Base-by-base conservation (phyloP, 2,888 invertebrate genomes). In the Epinotia nisella region DNA sequence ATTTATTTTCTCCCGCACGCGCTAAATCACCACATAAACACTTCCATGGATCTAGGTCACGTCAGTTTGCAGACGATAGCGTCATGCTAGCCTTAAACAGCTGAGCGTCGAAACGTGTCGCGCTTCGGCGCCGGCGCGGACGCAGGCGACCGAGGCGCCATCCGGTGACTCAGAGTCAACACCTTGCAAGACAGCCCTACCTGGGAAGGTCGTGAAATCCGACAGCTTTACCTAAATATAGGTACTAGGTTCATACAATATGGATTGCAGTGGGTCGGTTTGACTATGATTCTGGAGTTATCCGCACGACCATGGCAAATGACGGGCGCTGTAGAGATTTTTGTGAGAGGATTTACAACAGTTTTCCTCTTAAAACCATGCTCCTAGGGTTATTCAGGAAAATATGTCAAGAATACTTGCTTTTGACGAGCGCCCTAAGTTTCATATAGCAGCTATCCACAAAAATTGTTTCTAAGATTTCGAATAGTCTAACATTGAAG, bases 161-260 rank as follows among this genome's bases (percentile, higher is more conserved):
- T 78, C 78, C 77, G 75, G 79, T 85, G 85, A 85, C 73, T 84
- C 85, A 85, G 74, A 5, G 29, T 56, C 61, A 64, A 66, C 35
- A 68, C 76, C 64, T 67, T 70, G 73, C 73, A 55, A 59, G 55
- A 51, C 35, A 49, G n/a, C 49, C 49, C 11, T 49, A 29, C 55
- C 41, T 41, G 56, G 55, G 55, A 56, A 66, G 66, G 56, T 21
- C 55, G 29, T 9, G 29, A 41, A 45, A n/a, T 41, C 17, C 39
- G 53, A 21, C 15, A 21, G 13, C 35, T 5, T n/a, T 11, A 29
- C 17, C 21, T 45, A 45, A 45, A 61, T 21, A 21, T 41, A 41
- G 45, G 15, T 15, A 45, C 15, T 15, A 45, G 15, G 15, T 4
- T 45, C 15, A 15, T 45, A 3, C 4, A 15, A 15, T 13, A 1